Base-by-base conservation (phyloP, 2,113 vertebrate species). In the Jaculus jaculus region DNA sequence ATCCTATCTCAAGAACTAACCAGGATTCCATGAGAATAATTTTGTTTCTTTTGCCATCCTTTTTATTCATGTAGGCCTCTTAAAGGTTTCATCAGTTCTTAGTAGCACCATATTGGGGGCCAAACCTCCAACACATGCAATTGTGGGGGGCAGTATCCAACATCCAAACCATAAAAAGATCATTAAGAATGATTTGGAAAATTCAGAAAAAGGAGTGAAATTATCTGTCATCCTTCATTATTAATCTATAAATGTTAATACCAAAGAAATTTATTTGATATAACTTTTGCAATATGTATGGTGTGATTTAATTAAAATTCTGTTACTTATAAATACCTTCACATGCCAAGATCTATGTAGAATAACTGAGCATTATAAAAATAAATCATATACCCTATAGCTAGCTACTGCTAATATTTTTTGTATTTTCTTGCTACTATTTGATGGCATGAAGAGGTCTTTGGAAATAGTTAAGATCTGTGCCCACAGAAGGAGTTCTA, bases 141-240 rank as follows among this genome's bases (percentile, higher is more conserved):
- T 39, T 80, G 32, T 68, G 30, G 63, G 39, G 20, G 18, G n/a
- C n/a, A 23, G 51, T 18, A 17, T 23, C 16, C 5, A 77, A n/a
- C 7, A 34, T 15, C n/a, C 26, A 39, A 58, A 12, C 26, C 26
- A 69, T 37, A 37, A 28, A 15, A 58, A 39, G 69, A 37, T 58
- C 24, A 79, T 37, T 77, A 42, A 12, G 8, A 16, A 30, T 71
- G 75, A 74, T 71, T 89, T 92, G 10, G 6, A 90, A 93, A 84
- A 30, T 75, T 84, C 6, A 65, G 74, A 80, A 93, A 93, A 80
- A 84, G 11, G 58, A 73, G 80, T 30, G 39, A 66, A 80, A 81
- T 6, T 42, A 39, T 74, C 17, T 34, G 2, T 92, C 65, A 30
- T 66, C 32, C 18, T 58, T n/a, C n/a, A 4, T 60, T 28, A 72